Base-by-base conservation (phyloP, 2,797 vertebrate genomes). In the Setipinna tenuifilis region DNA sequence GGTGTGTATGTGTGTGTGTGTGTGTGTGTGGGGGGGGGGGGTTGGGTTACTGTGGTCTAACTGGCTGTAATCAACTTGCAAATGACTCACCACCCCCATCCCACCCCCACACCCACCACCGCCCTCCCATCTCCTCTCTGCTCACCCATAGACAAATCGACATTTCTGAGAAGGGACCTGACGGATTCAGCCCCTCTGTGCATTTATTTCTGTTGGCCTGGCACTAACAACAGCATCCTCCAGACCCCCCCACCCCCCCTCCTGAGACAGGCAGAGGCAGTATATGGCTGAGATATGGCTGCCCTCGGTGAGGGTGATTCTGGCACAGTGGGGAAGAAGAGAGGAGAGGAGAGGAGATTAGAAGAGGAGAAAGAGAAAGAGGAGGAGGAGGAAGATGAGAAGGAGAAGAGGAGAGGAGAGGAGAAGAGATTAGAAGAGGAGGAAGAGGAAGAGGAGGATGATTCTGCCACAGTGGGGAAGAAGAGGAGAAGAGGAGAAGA, bases 61-160 rank as follows among this genome's bases (percentile, higher is more conserved):
- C n/a, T 89, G 87, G 90, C 89, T 91, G 89, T 88, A 86, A 92
- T 92, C 90, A 92, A 88, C 90, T 88, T 89, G 84, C 84, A 88
- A 91, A 86, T 88, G 58, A 84, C 0, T 54, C n/a, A n/a, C 46
- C 86, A 81, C n/a, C 82, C 71, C 50, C 28, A 41, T 41, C 68
- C 2, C 23, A 17, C 46, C 62, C 31, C 68, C 81, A 48, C 46
- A 9, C 7, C 50, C 50, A 2, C 7, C 7, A 10, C 50, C 50
- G 2, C 4, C 61, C n/a, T 1, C 7, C 61, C 7, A 23, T 59
- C 61, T 23, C 61, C 68, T 17, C 68, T 19, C 12, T 17, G 28
- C 28, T 75, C 68, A 75, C 28, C 28, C 16, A 16, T 75, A 31
- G 68, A 75, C 68, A 75, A 75, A 75, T 75, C 68, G 68, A 75